A percentile compares a stretch with the other conserved stretches of the same genome.
phyloP scores from a whole-genome alignment of 1,140 invertebrate species.

The Bombus waltoni region DNA sequence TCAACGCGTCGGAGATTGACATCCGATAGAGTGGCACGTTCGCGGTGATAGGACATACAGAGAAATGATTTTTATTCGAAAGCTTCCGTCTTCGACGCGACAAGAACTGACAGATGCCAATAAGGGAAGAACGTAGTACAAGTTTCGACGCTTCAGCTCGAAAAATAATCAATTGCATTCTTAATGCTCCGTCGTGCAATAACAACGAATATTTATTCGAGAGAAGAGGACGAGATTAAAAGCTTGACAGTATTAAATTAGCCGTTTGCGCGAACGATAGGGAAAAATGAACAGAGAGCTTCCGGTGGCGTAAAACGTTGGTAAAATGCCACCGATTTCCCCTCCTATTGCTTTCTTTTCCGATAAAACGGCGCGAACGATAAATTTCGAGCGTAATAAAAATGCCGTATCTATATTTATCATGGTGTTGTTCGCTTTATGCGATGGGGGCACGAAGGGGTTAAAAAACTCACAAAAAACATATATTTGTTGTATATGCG shows the following conservation, averaged over 20 bases:
- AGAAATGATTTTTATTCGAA: conserved; percentile 33
- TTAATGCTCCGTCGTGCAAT: not conserved
- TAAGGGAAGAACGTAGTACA: conserved; percentile 27
- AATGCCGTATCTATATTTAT: conserved; percentile 37
- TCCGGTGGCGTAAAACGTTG: not conserved
- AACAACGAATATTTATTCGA: not conserved
- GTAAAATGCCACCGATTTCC: conserved; percentile 7
- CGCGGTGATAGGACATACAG: not conserved
- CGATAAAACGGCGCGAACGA: conserved; percentile 5
- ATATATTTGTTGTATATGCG: not conserved
- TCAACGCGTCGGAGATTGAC: not conserved
- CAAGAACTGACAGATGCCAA: conserved; percentile 41
- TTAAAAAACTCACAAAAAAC: conserved; percentile 6
- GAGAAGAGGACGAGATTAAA: not conserved
- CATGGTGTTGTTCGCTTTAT: conserved; percentile 20
- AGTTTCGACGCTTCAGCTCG: conserved; percentile 18
- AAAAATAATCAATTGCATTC: not conserved
- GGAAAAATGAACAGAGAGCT: not conserved
- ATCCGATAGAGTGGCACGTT: not conserved
- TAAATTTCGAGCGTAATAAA: conserved; percentile 28
- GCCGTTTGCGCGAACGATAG: too few relatives aligned
- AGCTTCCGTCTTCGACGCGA: not conserved
- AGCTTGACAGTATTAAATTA: conserved; percentile 16
- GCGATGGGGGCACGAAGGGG: not conserved
- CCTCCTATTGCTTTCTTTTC: not conserved